Percentiles rank a stretch among this genome's conserved stretches.
Conservation (phyloP, 2,797 vertebrate genomes). For the Netta rufina region DNA sequence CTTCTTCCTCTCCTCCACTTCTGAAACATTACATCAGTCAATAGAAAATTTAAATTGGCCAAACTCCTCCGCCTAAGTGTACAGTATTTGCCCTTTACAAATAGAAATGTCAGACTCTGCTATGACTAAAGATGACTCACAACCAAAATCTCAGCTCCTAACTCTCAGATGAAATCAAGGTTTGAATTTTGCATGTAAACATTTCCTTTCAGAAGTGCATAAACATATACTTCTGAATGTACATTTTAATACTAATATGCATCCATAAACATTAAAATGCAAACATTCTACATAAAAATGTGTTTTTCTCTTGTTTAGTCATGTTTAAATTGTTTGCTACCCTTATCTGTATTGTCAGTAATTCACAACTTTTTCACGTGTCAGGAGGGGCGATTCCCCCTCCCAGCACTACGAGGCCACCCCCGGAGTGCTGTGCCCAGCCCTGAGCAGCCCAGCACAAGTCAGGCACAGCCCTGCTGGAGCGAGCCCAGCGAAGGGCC, state of each 20-base stretch:
- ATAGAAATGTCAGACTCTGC: not conserved
- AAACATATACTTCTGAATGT: not conserved
- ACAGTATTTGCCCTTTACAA: not conserved
- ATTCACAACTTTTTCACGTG: rapidly evolving
- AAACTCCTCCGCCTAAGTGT: not conserved
- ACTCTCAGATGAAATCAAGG: not conserved
- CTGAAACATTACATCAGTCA: not conserved
- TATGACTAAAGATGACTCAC: not conserved
- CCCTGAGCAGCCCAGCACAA: not conserved
- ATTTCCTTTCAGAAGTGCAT: not conserved
- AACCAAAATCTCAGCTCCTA: not conserved
- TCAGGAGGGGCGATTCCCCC: not conserved
- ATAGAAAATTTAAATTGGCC: not conserved
- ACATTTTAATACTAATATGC: not conserved
- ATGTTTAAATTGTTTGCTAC: not conserved
- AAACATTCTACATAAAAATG: not conserved
- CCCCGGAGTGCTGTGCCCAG: not conserved
- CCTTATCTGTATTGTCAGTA: rapidly evolving
- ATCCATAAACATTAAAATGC: no score
- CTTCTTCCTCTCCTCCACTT: not conserved
- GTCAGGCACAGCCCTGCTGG: not conserved
- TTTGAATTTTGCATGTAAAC: not conserved
- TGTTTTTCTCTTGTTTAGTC: rapidly evolving
- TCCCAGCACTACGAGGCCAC: not conserved
- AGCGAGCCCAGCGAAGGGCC: no score